Evolutionary conservation across 2,797 vertebrate genomes (phyloP), one percentile per base, ranked within the genome.

Genomic region (Notolabrus celidotus): DNA sequence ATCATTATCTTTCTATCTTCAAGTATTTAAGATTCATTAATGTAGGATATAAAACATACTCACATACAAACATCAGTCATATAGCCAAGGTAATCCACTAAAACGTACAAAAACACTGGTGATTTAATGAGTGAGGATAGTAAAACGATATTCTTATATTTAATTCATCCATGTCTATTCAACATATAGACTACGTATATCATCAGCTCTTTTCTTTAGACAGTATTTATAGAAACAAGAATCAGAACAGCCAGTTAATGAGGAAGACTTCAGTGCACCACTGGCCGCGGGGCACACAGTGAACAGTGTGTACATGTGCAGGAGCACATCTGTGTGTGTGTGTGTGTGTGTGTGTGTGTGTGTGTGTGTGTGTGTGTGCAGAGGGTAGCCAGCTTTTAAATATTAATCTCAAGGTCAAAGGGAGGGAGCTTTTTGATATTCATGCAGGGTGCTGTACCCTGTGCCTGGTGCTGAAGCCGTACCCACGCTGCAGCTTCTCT

Each of bases 351-450:
- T 47, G 54, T 31, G 20, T 64, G 33, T 53, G 33, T 53, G n/a
- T 71, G 58, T 72, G 43, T 76, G 67, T 74, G 36, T 71, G 76
- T 74, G 72, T 82, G 87, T 72, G 86, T 86, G 42, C 76, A 79
- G 82, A 85, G 69, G 86, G 86, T 79, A 89, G 90, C 85, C 76
- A 77, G 87, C 82, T 90, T 93, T 93, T 92, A 93, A 93, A 93
- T 92, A 93, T 94, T 93, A 88, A 93, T 93, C 87, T 92, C 88
- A 93, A 93, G 91, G 93, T 94, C 92, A 94, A 91, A 93, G 86
- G 83, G 81, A 93, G 82, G 76, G 81, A 88, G 90, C 87, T 86
- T 91, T 92, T 93, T 94, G 91, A 91, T 93, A 92, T 93, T 93
- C 92, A 91, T 90, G 86, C 83, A 77, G 88, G 86, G 88, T 91